Percentiles rank a stretch among this genome's conserved stretches.
These are phyloP conservation scores for Desoria tigrina DNA, from an alignment of 2,888 invertebrate species.

Conservation along the genomic window DNA sequence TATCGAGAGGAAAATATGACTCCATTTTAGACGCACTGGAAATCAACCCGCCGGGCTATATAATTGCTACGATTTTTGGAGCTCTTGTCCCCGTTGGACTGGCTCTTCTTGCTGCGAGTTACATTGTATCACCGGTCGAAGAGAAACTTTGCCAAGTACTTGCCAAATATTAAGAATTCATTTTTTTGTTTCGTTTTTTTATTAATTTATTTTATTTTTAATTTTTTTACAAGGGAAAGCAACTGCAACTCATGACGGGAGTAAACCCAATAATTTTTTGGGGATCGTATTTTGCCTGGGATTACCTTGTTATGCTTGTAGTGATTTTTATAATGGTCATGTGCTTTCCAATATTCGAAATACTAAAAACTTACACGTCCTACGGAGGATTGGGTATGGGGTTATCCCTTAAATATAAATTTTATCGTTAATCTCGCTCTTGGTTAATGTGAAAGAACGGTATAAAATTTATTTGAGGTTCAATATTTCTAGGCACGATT, in stretches of 20 bases:
- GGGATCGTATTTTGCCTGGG: slow-evolving; percentile 59
- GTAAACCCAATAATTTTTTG: slow-evolving; percentile 57
- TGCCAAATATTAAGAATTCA: background rate
- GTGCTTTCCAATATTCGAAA: slow-evolving; percentile 56
- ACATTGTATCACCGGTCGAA: slow-evolving; percentile 55
- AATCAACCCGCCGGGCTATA: slow-evolving; percentile 32
- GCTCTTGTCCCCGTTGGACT: slow-evolving; percentile 54
- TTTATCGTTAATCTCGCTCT: too few relatives aligned
- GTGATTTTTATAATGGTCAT: slow-evolving; percentile 56
- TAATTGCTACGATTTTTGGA: slow-evolving; percentile 42
- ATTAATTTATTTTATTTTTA: background rate
- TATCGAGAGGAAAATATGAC: slow-evolving; percentile 24
- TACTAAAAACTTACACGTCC: slow-evolving; percentile 54
- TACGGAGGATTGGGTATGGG: slow-evolving; percentile 48
- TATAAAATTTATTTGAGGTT: too few relatives aligned
- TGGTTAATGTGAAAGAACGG: too few relatives aligned
- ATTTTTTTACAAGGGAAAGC: slow-evolving; percentile 54
- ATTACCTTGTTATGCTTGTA: slow-evolving; percentile 57
- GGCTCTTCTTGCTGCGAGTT: slow-evolving; percentile 54
- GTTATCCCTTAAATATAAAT: too few relatives aligned
- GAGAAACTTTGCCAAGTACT: slow-evolving; percentile 56
- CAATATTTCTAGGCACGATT: slow-evolving; percentile 59
- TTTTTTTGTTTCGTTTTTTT: slow-evolving; percentile 2
- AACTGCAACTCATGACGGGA: slow-evolving; percentile 58
- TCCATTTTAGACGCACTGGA: slow-evolving; percentile 12